These are phyloP conservation scores for Oeneis ivallda DNA, from an alignment of 2,888 invertebrate species.

Conservation along the genomic window DNA sequence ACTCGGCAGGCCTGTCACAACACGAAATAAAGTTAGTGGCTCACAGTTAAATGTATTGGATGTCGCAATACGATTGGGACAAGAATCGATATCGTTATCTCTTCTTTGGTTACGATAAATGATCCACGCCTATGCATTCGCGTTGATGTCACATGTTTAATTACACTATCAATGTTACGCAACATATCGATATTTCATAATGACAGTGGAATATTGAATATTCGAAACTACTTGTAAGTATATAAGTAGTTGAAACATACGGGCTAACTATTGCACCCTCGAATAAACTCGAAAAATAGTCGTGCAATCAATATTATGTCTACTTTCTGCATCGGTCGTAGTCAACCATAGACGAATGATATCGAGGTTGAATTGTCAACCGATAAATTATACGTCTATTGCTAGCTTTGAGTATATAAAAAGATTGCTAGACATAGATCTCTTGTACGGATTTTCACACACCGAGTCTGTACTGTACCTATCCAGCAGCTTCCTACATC, in stretches of 20 bases:
- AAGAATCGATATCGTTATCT: slow-evolving; percentile 73
- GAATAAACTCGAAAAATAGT: neutral
- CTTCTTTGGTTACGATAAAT: slow-evolving; percentile 66
- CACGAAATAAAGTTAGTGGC: slow-evolving; percentile 55
- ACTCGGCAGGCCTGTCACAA: slow-evolving; percentile 1
- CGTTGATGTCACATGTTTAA: slow-evolving; percentile 68
- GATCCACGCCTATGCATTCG: slow-evolving; percentile 62
- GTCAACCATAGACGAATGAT: no score
- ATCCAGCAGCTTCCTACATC: no score
- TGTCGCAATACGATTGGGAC: slow-evolving; percentile 71
- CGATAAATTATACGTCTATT: no score
- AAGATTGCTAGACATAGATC: no score
- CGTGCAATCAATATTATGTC: neutral
- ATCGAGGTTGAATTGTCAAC: no score
- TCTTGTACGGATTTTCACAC: no score
- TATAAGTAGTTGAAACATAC: neutral
- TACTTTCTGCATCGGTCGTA: neutral
- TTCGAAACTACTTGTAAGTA: slow-evolving; percentile 11
- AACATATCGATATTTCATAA: slow-evolving; percentile 28
- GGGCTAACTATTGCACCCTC: neutral
- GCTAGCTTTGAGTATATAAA: no score
- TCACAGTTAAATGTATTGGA: slow-evolving; percentile 56
- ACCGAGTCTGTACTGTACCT: no score
- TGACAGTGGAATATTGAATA: slow-evolving; percentile 26
- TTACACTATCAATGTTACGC: slow-evolving; percentile 48